Base-by-base conservation (phyloP, 1,140 invertebrate species). In the Drosophila albomicans region DNA sequence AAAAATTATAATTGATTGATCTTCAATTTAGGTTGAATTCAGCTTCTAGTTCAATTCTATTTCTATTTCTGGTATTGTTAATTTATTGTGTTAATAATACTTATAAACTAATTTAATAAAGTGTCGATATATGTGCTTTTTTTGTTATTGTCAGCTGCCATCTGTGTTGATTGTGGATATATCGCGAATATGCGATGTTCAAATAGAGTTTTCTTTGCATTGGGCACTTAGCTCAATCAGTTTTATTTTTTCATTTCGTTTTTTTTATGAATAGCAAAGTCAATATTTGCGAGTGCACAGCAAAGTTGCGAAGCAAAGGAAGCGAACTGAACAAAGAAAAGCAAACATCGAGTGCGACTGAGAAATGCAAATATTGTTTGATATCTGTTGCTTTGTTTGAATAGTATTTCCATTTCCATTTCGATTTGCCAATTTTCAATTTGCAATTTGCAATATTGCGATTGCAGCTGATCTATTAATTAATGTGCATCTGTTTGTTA, bases 271-370 rank as follows among this genome's bases (percentile, higher is more conserved):
- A 52, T 66, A 45, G 25, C 49, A 25, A 35, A 25, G 28, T 4
- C 61, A 56, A 72, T 73, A 73, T 73, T 73, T 68, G 56, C 70
- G 3, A 45, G n/a, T 45, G 46, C 48, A 25, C 30, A 30, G n/a
- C 2, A 10, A 15, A 20, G 16, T 8, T 5, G 5, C 2, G 35
- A 32, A 32, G 32, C n/a, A 38, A 75, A 15, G 15, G 15, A 15
- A 15, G 15, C 15, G 15, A 15, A 1, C 15, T 15, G 15, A 15
- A 15, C 15, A 15, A 15, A 49, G 56, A 13, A 67, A 66, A 76
- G 38, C 68, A 70, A 65, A 71, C 57, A 75, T 25, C 7, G 8
- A 20, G 62, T 8, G 25, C 13, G 25, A 61, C 16, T 13, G 11
- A 35, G n/a, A 56, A 62, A 28, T 38, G 63, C 58, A 73, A 73